Base-by-base conservation (phyloP, 1,140 invertebrate species). In the Nephila pilipes region DNA sequence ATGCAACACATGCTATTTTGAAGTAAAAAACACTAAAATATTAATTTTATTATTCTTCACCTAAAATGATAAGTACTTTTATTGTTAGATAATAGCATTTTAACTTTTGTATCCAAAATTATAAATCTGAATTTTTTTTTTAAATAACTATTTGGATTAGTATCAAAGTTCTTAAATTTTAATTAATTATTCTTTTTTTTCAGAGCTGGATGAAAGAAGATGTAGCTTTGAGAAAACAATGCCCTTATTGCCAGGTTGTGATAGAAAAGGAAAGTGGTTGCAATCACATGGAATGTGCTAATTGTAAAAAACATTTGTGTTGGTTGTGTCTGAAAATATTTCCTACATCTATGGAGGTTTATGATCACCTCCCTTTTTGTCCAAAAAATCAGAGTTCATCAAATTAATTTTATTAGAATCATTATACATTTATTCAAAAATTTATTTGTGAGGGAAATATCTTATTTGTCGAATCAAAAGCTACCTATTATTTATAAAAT, bases 261-360 rank as follows among this genome's bases (percentile, higher is more conserved):
- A 94, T 94, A n/a, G 94, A 94, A 85, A 94, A 94, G 60, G 55
- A 87, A 58, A 58, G 63, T n/a, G 94, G 94, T 3, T 94, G 94
- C 55, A 94, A 94, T 81, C 94, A 94, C 58, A 93, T 94, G 57
- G 60, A 55, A 14, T 94, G 94, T 58, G 6, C 25, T 0, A 91
- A 87, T n/a, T 94, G 94, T 85, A 79, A 91, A n/a, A n/a, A 22
- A 1, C 94, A 94, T 58, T 75, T 94, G 29, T 94, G 94, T 38
- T 94, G 94, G 94, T 38, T 92, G 57, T 94, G 94, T 92, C n/a
- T 94, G 0, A 16, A 69, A 80, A 65, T 80, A 32, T 94, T 90
- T 29, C 83, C 88, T 5, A 32, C 16, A 75, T 54, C 36, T 20
- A 4, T 38, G 25, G 38, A 54, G 18, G 87, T 93, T 18, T 93